Evolutionary conservation across 1,140 invertebrate species (phyloP).

Genomic region (Hypsibius dujardini): DNA sequence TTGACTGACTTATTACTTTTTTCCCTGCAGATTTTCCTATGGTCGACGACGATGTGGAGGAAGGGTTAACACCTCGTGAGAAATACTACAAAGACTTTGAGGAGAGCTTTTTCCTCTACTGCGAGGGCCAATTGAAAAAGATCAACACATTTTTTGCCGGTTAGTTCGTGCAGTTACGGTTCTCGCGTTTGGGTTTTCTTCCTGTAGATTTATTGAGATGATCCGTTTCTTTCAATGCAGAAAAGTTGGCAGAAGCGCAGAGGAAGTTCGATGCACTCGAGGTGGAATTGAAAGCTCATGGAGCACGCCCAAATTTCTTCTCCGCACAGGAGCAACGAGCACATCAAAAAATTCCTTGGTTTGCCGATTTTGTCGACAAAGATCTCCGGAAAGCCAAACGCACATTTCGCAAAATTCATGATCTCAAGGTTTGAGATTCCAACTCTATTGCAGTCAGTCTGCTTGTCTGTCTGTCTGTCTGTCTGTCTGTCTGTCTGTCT

Average conservation of each 20-base stretch:
- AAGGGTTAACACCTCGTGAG: slow-evolving; percentile 27
- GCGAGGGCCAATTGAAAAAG: slow-evolving; percentile 38
- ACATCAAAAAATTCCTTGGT: slow-evolving; percentile 26
- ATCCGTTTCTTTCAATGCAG: slow-evolving; percentile 36
- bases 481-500: too few relatives aligned
- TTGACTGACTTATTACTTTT: not conserved
- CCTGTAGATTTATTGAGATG: not conserved
- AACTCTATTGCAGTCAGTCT: too few relatives aligned
- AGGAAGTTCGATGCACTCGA: slow-evolving; percentile 76
- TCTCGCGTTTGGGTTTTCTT: slow-evolving; percentile 17
- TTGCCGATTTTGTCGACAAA: slow-evolving; percentile 21
- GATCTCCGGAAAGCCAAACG: slow-evolving; percentile 23
- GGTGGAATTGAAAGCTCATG: slow-evolving; percentile 56
- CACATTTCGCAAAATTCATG: slow-evolving; percentile 51
- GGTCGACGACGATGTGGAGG: not conserved
- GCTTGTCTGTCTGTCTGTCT: too few relatives aligned
- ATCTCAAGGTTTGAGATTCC: slow-evolving; percentile 49
- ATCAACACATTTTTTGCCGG: slow-evolving; percentile 40
- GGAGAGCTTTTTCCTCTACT: slow-evolving; percentile 39
- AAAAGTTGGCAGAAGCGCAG: slow-evolving; percentile 90
- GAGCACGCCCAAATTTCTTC: slow-evolving; percentile 25
- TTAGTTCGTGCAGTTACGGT: slow-evolving; percentile 21
- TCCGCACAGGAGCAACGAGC: slow-evolving; percentile 21
- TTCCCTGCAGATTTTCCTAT: not conserved
- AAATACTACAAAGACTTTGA: slow-evolving; percentile 33